A percentile compares a stretch with the other conserved stretches of the same genome.
These are phyloP conservation scores for Agyllia agylla DNA, from an alignment of 2,888 invertebrate species.

Conservation along the genomic window DNA sequence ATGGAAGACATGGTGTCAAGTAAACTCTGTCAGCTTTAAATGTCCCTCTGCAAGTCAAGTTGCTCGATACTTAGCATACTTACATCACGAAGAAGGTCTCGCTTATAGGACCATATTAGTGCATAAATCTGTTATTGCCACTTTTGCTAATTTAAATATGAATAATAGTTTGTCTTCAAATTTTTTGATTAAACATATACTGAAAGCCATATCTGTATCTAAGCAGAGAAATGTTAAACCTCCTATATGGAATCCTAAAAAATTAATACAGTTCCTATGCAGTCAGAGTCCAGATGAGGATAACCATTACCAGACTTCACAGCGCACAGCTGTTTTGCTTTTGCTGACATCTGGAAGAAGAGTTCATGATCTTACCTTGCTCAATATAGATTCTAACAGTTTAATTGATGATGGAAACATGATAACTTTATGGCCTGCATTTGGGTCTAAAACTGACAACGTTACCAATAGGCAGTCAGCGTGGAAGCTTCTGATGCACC, in stretches of 20 bases:
- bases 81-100: constrained; percentile 43
- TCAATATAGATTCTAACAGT: not conserved
- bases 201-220: constrained; percentile 43
- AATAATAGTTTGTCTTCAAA: constrained; percentile 33
- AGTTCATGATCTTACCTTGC: not conserved
- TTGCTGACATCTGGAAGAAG: not conserved
- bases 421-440: not conserved
- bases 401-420: not conserved
- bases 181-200: constrained; percentile 44
- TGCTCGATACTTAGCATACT: constrained; percentile 55
- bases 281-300: not conserved
- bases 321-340: not conserved
- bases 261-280: not conserved
- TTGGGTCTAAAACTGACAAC: not conserved
- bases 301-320: constrained; percentile 20
- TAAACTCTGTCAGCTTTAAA: constrained; percentile 26
- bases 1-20: constrained; percentile 37
- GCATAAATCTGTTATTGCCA: constrained; percentile 49
- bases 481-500: not conserved
- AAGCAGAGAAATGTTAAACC: not conserved
- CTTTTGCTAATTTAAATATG: constrained; percentile 17
- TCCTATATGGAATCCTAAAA: constrained; percentile 51
- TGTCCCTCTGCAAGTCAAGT: constrained; percentile 27
- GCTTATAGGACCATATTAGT: constrained; percentile 46
- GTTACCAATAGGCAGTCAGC: not conserved